Evolutionary conservation across 2,888 invertebrate species (phyloP).

Genomic region (Macrosoma leucophasiata): DNA sequence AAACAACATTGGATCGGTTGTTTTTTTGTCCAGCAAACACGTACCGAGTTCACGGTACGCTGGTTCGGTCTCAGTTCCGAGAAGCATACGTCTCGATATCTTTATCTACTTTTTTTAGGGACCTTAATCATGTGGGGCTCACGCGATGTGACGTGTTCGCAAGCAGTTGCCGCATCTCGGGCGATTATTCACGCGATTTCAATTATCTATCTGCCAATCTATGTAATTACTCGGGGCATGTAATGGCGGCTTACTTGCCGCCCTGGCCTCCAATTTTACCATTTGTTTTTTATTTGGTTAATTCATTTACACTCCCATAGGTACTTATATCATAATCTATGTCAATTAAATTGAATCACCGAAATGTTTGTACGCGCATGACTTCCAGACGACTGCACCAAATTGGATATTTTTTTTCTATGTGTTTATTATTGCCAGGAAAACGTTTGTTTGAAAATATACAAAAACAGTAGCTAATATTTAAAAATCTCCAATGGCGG

Average conservation of each 20-base stretch:
- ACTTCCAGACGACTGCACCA: too few species aligned
- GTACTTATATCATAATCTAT: too few species aligned
- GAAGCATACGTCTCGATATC: constrained; percentile 40
- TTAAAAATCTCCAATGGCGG: too few species aligned
- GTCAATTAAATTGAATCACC: too few species aligned
- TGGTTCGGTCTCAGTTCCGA: constrained; percentile 28
- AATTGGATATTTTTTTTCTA: too few species aligned
- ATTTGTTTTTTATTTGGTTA: too few species aligned
- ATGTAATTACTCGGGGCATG: constrained; percentile 43
- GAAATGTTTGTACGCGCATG: too few species aligned
- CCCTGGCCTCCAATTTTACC: too few species aligned
- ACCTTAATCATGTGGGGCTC: constrained; percentile 33
- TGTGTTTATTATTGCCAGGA: too few species aligned
- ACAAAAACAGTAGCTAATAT: too few species aligned
- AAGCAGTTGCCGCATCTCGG: constrained; percentile 40
- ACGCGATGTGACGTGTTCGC: constrained; percentile 56
- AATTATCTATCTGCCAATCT: constrained; percentile 50
- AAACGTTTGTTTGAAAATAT: too few species aligned
- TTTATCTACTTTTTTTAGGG: constrained; percentile 37
- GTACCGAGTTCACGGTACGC: constrained; percentile 9
- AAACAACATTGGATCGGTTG: constrained; percentile 10
- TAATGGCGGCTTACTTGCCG: constrained; percentile 16
- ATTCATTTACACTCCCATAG: too few species aligned
- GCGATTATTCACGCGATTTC: constrained; percentile 54
- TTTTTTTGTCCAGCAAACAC: constrained; percentile 6